Evolutionary conservation across 2,113 vertebrate genomes (phyloP).

Genomic region (Empidonax traillii): DNA sequence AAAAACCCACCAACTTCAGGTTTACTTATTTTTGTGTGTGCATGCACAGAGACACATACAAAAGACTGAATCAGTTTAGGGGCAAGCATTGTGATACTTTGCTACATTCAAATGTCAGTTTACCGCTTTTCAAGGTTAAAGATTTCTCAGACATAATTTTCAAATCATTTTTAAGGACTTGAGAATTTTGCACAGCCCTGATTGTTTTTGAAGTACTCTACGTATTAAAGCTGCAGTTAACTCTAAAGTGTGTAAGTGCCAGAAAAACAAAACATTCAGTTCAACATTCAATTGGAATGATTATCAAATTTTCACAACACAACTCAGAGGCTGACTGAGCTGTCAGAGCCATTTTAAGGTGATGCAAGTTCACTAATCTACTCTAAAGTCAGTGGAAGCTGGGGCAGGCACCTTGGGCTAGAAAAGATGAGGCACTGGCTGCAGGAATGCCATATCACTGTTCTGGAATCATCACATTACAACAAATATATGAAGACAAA

Average conservation of each 20-base stretch:
- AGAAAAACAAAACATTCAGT: neutral
- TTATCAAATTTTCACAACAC: neutral
- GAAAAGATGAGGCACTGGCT: neutral
- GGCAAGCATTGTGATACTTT: neutral
- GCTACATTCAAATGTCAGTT: neutral
- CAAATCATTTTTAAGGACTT: neutral
- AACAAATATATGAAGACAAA: neutral
- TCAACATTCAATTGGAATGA: neutral
- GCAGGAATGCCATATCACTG: neutral
- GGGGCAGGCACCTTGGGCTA: neutral
- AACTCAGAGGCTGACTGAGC: neutral
- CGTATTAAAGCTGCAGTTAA: neutral
- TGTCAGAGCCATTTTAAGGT: neutral
- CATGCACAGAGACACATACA: neutral
- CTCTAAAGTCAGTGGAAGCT: neutral
- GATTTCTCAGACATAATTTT: neutral
- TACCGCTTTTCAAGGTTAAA: neutral
- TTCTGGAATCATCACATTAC: neutral
- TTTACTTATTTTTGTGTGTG: neutral
- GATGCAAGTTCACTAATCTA: neutral
- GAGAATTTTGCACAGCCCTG: neutral
- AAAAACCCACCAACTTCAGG: neutral
- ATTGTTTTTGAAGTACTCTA: neutral
- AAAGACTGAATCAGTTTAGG: neutral
- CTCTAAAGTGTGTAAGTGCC: rapidly evolving